Evolutionary conservation across 2,888 invertebrate genomes (phyloP).

Genomic region (Ormyrus thymus): DNA sequence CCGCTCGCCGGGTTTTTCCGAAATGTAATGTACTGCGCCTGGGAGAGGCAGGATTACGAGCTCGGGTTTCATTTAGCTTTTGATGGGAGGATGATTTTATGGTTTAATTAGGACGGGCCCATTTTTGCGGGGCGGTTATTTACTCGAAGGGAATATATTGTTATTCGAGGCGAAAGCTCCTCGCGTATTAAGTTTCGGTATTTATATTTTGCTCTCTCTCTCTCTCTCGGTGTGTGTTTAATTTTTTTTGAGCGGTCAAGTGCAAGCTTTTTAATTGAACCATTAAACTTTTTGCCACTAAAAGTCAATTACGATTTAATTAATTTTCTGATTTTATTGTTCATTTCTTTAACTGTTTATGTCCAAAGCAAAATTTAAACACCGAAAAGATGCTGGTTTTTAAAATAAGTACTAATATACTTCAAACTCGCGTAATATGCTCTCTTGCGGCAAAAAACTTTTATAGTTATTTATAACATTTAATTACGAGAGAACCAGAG

Average conservation of each 20-base stretch:
- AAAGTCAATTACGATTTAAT: conserved; percentile 32
- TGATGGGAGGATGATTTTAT: neutral
- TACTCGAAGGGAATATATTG: conserved; percentile 19
- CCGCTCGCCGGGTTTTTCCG: neutral
- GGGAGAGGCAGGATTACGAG: neutral
- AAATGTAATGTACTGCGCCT: conserved; percentile 9
- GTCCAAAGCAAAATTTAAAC: no score
- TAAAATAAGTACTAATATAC: no score
- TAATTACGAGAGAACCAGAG: no score
- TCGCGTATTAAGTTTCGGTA: conserved; percentile 12
- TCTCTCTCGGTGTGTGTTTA: neutral
- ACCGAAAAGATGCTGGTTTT: no score
- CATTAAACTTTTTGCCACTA: conserved; percentile 28
- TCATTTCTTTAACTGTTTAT: neutral
- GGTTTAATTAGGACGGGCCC: conserved; percentile 9
- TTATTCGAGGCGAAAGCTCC: neutral
- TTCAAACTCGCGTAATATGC: no score
- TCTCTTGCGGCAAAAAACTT: no score
- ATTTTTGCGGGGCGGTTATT: neutral
- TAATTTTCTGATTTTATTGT: conserved; percentile 14
- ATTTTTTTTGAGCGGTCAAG: neutral
- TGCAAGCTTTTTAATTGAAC: conserved; percentile 29
- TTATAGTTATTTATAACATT: no score
- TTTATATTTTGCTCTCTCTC: no score
- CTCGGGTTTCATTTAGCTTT: neutral